phyloP scores from a whole-genome alignment of 2,113 vertebrate species.

The Ctenodactylus gundi region DNA sequence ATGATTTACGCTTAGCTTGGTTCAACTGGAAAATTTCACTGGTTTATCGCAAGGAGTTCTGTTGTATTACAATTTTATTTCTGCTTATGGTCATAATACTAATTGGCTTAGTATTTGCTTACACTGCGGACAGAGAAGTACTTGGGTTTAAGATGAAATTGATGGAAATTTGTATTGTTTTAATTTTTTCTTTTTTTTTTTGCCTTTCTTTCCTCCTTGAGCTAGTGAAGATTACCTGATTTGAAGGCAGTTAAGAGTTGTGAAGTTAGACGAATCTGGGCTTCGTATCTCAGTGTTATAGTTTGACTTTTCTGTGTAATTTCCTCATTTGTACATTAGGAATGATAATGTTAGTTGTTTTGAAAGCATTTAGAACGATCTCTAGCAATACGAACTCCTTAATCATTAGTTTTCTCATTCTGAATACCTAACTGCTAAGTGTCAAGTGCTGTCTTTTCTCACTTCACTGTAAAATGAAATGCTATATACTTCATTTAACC shows the following conservation, averaged over 20 bases:
- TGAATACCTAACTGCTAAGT: not conserved
- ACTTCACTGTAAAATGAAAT: constrained; percentile 19
- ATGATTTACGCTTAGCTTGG: constrained; percentile 38
- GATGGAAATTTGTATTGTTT: constrained; percentile 29
- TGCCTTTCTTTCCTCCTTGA: constrained; percentile 14
- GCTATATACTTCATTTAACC: not conserved
- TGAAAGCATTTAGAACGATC: constrained; percentile 34
- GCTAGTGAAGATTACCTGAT: too few species aligned
- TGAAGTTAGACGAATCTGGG: not conserved
- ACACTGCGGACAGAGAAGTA: constrained; percentile 13
- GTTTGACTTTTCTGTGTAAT: too few species aligned
- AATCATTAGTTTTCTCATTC: constrained; percentile 10
- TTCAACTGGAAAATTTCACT: not conserved
- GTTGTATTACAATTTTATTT: constrained; percentile 37
- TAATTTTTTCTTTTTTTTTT: not conserved
- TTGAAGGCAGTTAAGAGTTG: constrained; percentile 37
- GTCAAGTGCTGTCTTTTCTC: not conserved
- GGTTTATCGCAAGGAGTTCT: not conserved
- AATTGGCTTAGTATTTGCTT: not conserved
- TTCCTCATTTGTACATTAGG: constrained; percentile 31
- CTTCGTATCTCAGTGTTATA: not conserved
- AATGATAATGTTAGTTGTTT: not conserved
- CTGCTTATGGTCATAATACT: not conserved
- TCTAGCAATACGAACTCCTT: not conserved
- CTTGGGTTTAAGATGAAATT: constrained; percentile 43